Evolutionary conservation across 2,113 vertebrate genomes (phyloP).

Genomic region (Oxygymnocypris stewartii): DNA sequence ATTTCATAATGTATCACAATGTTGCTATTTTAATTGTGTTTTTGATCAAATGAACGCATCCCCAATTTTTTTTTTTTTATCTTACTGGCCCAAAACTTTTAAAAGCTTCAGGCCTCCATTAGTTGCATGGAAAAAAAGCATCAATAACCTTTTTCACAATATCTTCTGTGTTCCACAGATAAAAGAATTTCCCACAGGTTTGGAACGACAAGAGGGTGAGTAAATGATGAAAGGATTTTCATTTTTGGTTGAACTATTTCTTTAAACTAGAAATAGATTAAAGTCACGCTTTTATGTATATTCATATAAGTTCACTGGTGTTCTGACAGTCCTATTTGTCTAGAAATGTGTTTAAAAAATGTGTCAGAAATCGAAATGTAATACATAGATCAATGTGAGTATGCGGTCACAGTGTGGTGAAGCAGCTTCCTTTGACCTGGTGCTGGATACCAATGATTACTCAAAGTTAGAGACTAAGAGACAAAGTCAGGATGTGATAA

Average conservation of each 20-base stretch:
- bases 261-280: slow-evolving; percentile 14
- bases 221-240: background rate
- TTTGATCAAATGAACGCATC: background rate
- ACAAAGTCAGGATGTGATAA: slow-evolving; percentile 13
- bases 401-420: slow-evolving; percentile 1
- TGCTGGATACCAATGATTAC: background rate
- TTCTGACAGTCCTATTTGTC: slow-evolving; percentile 33
- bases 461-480: background rate
- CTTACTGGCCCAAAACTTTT: background rate
- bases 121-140: background rate
- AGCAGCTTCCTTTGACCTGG: background rate
- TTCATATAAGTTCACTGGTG: slow-evolving; percentile 9
- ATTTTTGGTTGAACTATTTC: slow-evolving; percentile 19
- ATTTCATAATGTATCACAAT: background rate
- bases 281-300: slow-evolving; percentile 18
- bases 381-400: slow-evolving; percentile 5
- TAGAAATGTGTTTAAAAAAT: slow-evolving; percentile 16
- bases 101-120: background rate
- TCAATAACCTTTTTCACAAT: background rate
- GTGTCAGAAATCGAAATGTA: slow-evolving; percentile 17
- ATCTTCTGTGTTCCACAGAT: background rate
- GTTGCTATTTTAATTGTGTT: background rate
- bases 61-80: too few relatives aligned
- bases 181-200: background rate
- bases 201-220: background rate